Evolutionary conservation across 2,888 invertebrate species (phyloP), one percentile per base, ranked within the genome.

Genomic region (Lingula anatina): DNA sequence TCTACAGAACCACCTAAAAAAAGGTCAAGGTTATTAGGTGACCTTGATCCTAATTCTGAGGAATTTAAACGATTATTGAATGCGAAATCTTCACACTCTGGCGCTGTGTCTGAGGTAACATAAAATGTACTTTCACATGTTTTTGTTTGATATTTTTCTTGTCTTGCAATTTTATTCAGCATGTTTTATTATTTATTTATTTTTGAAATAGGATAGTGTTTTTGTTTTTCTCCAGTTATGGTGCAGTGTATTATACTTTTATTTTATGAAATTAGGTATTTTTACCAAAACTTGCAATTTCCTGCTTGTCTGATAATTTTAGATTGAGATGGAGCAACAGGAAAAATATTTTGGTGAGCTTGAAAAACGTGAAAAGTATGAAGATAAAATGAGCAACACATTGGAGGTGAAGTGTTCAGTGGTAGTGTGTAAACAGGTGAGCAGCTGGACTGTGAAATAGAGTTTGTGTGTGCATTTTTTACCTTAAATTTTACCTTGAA

Each of bases 361-460:
- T 53, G 94, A 94, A 77, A 85, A 86, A 65, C 94, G 91, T 65
- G 97, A 97, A 75, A 83, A 84, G 46, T 85, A 95, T 83, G 97
- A 97, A 73, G 89, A 93, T 56, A 93, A 95, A 79, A 92, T 96
- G 89, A 75, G 87, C 40, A 84, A 82, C 42, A 91, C 92, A 3
- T 91, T 81, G 69, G 89, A 92, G 54, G 57, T 79, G 31, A 71
- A 73, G 71, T 80, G 92, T 31, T 82, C 86, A 5, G 94, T 94
- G 9, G 90, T 95, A 0, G 84, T 84, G 50, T 97, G 97, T 75
- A 79, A 75, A 40, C 74, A 78, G 76, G 82, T 82, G 58, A 50
- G 61, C 44, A 36, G 12, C 26, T 31, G n/a, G n/a, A n/a, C n/a
- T n/a, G n/a, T n/a, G n/a, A n/a, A n/a, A n/a, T n/a, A n/a, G n/a